Conservation (phyloP, 2,888 invertebrate genomes). For the Hypercompe scribonia region DNA sequence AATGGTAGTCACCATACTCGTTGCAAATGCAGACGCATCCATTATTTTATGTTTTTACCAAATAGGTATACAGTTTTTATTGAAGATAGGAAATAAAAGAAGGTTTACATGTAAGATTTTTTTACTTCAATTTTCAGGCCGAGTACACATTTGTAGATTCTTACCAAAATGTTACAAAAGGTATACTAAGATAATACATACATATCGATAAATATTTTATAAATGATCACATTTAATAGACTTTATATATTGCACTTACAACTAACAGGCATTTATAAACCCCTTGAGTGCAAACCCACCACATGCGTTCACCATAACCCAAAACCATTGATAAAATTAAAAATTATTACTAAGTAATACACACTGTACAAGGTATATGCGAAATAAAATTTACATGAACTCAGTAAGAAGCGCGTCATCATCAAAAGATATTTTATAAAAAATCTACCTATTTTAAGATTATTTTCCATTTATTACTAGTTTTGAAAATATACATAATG, state of each 20-base stretch:
- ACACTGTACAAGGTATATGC: not conserved
- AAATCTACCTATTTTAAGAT: not conserved
- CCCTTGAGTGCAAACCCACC: slow-evolving; percentile 82
- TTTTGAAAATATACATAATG: not conserved
- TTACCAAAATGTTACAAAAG: slow-evolving; percentile 77
- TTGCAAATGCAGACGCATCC: too few species aligned
- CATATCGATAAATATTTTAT: slow-evolving; percentile 76
- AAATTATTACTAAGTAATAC: slow-evolving; percentile 35
- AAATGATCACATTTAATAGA: slow-evolving; percentile 82
- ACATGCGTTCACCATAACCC: slow-evolving; percentile 81
- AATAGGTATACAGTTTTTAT: not conserved
- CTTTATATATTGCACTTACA: slow-evolving; percentile 74
- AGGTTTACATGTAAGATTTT: slow-evolving; percentile 37
- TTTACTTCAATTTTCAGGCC: slow-evolving; percentile 67
- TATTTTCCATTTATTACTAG: not conserved
- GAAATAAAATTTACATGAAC: not conserved
- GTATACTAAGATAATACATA: slow-evolving; percentile 69
- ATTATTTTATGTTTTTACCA: too few species aligned
- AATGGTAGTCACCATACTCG: too few species aligned
- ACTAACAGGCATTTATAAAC: slow-evolving; percentile 71
- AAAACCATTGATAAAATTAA: slow-evolving; percentile 62
- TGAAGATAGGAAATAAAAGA: slow-evolving; percentile 23
- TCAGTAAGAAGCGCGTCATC: not conserved
- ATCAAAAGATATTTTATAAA: not conserved
- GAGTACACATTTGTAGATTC: slow-evolving; percentile 74